Conservation (phyloP, 2,888 invertebrate species). For the Eugnorisma glareosa region DNA sequence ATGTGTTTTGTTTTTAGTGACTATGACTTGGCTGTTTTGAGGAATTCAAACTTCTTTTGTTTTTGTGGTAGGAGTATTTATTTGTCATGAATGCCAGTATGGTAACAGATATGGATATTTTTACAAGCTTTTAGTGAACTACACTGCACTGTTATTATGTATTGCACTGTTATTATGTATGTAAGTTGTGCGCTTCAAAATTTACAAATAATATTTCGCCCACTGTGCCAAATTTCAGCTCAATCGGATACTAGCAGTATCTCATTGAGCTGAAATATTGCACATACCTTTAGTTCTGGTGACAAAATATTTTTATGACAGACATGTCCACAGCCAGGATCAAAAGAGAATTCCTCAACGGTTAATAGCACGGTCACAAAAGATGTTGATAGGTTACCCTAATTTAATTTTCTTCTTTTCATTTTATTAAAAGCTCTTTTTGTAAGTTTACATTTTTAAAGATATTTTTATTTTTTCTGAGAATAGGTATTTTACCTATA, state of each 20-base stretch:
- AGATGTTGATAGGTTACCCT: not conserved
- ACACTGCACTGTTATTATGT: not conserved
- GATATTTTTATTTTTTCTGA: too few species aligned
- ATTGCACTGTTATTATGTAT: not conserved
- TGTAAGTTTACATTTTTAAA: not conserved
- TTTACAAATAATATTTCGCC: not conserved
- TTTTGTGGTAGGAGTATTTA: not conserved
- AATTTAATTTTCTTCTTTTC: too few species aligned
- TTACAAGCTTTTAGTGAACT: not conserved
- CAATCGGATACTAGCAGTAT: too few species aligned
- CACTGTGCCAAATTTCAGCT: too few species aligned
- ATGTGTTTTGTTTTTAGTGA: conserved; percentile 50
- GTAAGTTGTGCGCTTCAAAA: not conserved
- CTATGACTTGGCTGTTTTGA: conserved; percentile 32
- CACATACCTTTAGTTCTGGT: not conserved
- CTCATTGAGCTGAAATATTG: not conserved
- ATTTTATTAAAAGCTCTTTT: too few species aligned
- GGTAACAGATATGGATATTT: not conserved
- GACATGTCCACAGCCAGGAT: not conserved
- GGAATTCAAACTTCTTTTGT: conserved; percentile 4
- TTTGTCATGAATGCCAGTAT: not conserved
- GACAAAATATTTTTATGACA: not conserved
- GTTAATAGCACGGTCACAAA: too few species aligned
- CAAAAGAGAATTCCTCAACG: not conserved
- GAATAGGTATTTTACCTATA: too few species aligned